Evolutionary conservation across 2,888 invertebrate genomes (phyloP).

Genomic region (Hirtodrosophila confusa): DNA sequence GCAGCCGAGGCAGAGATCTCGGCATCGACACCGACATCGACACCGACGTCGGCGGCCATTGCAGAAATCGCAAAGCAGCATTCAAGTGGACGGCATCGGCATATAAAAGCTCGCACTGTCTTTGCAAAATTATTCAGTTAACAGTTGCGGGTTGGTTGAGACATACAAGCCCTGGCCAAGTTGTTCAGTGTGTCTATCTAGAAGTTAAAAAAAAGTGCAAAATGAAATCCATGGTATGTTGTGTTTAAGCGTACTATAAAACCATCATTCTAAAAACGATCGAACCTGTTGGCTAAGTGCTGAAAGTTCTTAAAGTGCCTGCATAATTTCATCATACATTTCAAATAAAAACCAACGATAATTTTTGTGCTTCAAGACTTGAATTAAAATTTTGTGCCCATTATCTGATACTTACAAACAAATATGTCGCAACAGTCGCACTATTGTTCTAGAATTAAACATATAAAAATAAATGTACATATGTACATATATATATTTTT

Average conservation of each 20-base stretch:
- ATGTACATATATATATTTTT: no score
- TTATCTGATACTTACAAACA: background rate
- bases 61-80: slow-evolving; percentile 58
- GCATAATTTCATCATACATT: slow-evolving; percentile 19
- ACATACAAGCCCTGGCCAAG: slow-evolving; percentile 77
- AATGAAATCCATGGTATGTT: slow-evolving; percentile 84
- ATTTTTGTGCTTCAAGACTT: slow-evolving; percentile 24
- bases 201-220: slow-evolving; percentile 67
- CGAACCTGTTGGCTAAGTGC: slow-evolving; percentile 13
- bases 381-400: slow-evolving; percentile 9
- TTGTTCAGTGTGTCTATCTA: slow-evolving; percentile 58
- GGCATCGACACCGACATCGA: slow-evolving; percentile 32
- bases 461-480: no score
- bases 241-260: slow-evolving; percentile 63
- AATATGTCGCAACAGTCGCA: no score
- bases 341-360: slow-evolving; percentile 21
- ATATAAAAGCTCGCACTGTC: slow-evolving; percentile 84
- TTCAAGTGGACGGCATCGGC: slow-evolving; percentile 54
- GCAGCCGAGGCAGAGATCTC: slow-evolving; percentile 46
- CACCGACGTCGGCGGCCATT: slow-evolving; percentile 29
- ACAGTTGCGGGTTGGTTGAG: slow-evolving; percentile 84
- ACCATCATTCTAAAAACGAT: slow-evolving; percentile 15
- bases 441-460: no score
- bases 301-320: slow-evolving; percentile 38
- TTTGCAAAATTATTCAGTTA: slow-evolving; percentile 84